These are phyloP conservation scores for Rhabdophis nuchalis DNA, from an alignment of 2,797 vertebrate genomes.

Conservation along the genomic window DNA sequence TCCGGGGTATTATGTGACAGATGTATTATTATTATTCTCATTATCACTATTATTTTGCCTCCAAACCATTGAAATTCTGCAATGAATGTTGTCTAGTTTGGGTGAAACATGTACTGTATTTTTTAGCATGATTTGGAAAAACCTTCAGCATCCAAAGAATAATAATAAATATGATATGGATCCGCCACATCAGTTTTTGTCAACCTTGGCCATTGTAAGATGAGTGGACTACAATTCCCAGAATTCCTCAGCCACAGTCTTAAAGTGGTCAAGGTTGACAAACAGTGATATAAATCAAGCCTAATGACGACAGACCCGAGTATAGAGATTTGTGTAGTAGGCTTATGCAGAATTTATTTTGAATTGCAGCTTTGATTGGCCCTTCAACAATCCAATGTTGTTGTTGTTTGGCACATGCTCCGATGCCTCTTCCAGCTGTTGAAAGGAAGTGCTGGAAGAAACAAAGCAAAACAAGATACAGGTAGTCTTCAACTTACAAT, in stretches of 20 bases:
- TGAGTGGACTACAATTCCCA: too few relatives aligned
- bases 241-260: too few relatives aligned
- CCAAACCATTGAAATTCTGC: background rate
- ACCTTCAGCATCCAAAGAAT: background rate
- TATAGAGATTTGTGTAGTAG: background rate
- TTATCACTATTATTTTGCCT: background rate
- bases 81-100: background rate
- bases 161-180: background rate
- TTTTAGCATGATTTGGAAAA: background rate
- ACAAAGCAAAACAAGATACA: background rate
- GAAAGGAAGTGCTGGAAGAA: background rate
- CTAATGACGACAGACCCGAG: background rate
- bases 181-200: too few relatives aligned
- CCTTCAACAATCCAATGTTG: background rate
- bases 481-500: too few relatives aligned
- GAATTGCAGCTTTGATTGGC: background rate
- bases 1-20: too few relatives aligned
- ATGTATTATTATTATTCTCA: too few relatives aligned
- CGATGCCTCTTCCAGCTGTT: background rate
- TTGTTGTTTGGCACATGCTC: background rate
- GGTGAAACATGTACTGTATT: background rate
- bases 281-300: background rate
- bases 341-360: background rate
- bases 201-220: too few relatives aligned
- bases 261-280: too few relatives aligned